phyloP scores from a whole-genome alignment of 2,797 vertebrate species.

The Mionectes olivaceus region DNA sequence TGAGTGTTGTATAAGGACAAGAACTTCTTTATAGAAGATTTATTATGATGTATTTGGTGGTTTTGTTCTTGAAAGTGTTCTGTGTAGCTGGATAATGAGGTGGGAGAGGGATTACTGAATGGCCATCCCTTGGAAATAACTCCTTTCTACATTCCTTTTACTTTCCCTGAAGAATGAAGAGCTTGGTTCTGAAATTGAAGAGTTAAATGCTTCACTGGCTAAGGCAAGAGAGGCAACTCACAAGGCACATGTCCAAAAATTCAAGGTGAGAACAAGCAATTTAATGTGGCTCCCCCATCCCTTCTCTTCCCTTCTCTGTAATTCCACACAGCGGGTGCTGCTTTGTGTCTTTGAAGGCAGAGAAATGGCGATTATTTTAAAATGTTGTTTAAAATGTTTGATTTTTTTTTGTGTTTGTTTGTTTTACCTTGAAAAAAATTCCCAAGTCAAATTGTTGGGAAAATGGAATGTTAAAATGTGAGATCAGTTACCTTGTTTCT shows the following conservation, averaged over 20 bases:
- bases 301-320: not conserved
- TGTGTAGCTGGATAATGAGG: not conserved
- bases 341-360: not conserved
- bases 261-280: constrained; percentile 79
- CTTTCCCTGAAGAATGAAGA: constrained; percentile 85
- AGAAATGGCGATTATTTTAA: not conserved
- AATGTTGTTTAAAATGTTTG: not conserved
- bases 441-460: not conserved
- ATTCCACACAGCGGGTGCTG: not conserved
- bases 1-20: not conserved
- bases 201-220: constrained; percentile 83
- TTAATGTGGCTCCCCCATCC: not conserved
- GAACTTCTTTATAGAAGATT: not conserved
- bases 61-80: constrained; percentile 15
- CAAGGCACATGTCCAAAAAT: constrained; percentile 86
- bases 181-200: constrained; percentile 87
- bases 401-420: not conserved
- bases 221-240: constrained; percentile 86
- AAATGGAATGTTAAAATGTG: not conserved
- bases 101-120: not conserved
- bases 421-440: not conserved
- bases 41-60: not conserved
- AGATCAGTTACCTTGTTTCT: not conserved
- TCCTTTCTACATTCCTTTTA: constrained; percentile 14
- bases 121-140: not conserved